Evolutionary conservation across 2,113 vertebrate species (phyloP).

Genomic region (Cathartes aura): DNA sequence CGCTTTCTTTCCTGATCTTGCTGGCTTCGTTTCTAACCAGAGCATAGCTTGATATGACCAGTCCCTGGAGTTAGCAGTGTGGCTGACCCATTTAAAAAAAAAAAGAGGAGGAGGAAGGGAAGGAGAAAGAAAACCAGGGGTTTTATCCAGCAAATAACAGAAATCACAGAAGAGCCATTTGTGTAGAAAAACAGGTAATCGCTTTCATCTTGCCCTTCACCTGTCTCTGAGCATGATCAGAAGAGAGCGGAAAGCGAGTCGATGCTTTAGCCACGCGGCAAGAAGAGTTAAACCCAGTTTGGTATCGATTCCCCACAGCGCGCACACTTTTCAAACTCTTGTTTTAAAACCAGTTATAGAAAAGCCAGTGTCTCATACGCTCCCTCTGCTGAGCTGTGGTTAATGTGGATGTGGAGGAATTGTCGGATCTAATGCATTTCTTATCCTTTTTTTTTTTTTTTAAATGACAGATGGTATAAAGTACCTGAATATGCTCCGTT

Average conservation of each 20-base stretch:
- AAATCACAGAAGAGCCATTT: neutral
- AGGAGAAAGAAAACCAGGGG: neutral
- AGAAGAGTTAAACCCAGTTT: neutral
- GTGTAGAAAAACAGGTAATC: neutral
- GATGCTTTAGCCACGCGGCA: accelerated
- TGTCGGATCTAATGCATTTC: too few species aligned
- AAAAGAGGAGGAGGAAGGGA: neutral
- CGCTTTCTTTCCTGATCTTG: neutral
- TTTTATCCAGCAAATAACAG: neutral
- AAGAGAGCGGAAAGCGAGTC: neutral
- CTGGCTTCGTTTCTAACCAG: neutral
- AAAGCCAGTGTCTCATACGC: accelerated
- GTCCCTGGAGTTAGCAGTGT: neutral
- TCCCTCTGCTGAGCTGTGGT: neutral
- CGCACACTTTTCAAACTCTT: neutral
- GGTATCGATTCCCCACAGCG: accelerated
- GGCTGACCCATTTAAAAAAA: neutral
- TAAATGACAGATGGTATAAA: neutral
- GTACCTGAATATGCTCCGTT: neutral
- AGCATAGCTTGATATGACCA: neutral
- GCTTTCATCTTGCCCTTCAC: neutral
- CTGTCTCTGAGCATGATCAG: neutral
- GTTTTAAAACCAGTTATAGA: neutral
- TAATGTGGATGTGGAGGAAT: too few species aligned
- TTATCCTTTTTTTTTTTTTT: neutral